A percentile compares a stretch with the other conserved stretches of the same genome.
phyloP scores from a whole-genome alignment of 2,797 vertebrate genomes.

The Trematomus bernacchii region DNA sequence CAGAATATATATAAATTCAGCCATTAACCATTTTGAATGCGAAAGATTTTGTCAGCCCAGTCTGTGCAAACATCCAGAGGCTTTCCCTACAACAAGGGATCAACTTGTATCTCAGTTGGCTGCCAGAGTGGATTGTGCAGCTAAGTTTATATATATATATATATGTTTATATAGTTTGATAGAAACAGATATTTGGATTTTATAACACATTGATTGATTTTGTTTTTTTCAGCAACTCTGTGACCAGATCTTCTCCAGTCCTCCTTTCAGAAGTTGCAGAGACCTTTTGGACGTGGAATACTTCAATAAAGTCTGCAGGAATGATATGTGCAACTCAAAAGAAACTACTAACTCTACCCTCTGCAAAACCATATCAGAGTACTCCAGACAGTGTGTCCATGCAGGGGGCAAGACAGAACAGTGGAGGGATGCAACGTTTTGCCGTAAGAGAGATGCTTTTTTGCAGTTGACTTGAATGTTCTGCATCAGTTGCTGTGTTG shows the following conservation, averaged over 20 bases:
- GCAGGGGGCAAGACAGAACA: constrained; percentile 79
- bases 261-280: constrained; percentile 72
- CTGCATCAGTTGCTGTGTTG: neutral
- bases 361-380: constrained; percentile 84
- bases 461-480: neutral
- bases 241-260: constrained; percentile 72
- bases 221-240: constrained; percentile 75
- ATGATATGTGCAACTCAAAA: constrained; percentile 74
- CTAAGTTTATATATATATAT: too few relatives aligned
- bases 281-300: constrained; percentile 60
- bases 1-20: too few relatives aligned
- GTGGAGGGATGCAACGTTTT: constrained; percentile 83
- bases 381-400: constrained; percentile 85
- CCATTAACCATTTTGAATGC: neutral
- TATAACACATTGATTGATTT: neutral
- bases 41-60: too few relatives aligned
- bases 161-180: neutral
- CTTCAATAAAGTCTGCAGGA: constrained; percentile 74
- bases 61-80: too few relatives aligned
- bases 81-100: too few relatives aligned
- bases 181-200: neutral
- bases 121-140: too few relatives aligned
- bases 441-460: constrained; percentile 72
- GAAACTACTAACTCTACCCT: constrained; percentile 43
- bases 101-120: too few relatives aligned